Evolutionary conservation across 2,888 invertebrate species (phyloP).

Genomic region (Phasia obesa): DNA sequence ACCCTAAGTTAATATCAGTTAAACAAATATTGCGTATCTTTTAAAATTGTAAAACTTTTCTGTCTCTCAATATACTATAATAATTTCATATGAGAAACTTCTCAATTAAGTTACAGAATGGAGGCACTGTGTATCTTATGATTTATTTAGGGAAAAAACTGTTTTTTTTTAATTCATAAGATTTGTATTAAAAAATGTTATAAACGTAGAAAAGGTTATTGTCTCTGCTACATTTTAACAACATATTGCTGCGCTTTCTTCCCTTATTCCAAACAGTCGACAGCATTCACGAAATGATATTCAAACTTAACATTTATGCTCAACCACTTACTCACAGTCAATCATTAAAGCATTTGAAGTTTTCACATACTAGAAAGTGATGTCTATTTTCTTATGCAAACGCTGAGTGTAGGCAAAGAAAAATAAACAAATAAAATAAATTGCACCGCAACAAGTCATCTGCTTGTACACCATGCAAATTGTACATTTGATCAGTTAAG

Average conservation of each 20-base stretch:
- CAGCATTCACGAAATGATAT: slow-evolving; percentile 39
- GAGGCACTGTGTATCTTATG: too few species aligned
- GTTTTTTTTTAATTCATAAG: too few species aligned
- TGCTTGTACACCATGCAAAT: slow-evolving; percentile 28
- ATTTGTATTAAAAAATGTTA: too few species aligned
- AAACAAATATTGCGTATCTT: too few species aligned
- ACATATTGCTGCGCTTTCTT: slow-evolving; percentile 20
- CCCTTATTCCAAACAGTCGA: slow-evolving; percentile 8
- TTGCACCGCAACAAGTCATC: slow-evolving; percentile 54
- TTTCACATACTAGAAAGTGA: slow-evolving; percentile 4
- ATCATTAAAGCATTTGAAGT: slow-evolving; percentile 62
- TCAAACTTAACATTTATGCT: slow-evolving; percentile 45
- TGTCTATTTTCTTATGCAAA: slow-evolving; percentile 50
- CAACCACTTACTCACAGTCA: slow-evolving; percentile 55
- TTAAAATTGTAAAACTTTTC: too few species aligned
- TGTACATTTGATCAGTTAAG: slow-evolving; percentile 47
- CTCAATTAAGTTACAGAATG: too few species aligned
- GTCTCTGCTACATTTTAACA: neutral
- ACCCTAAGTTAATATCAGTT: too few species aligned
- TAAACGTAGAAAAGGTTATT: neutral
- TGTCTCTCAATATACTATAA: too few species aligned
- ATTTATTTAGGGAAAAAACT: too few species aligned
- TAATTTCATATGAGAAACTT: too few species aligned
- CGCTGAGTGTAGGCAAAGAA: neutral
- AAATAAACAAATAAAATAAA: slow-evolving; percentile 12